phyloP scores from a whole-genome alignment of 2,888 invertebrate genomes.

The Oasisia sp. region DNA sequence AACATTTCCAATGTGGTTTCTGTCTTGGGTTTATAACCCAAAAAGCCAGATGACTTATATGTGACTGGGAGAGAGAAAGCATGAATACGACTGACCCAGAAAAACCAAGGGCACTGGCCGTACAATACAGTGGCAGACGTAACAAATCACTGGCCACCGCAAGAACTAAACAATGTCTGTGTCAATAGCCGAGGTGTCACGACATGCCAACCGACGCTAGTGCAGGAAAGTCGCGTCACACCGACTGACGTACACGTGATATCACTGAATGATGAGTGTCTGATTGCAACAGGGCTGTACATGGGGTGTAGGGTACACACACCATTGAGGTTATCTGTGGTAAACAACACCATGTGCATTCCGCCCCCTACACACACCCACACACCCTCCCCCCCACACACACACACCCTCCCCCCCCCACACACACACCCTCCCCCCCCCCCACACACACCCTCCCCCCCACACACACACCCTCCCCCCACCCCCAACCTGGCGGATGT shows the following conservation, averaged over 20 bases:
- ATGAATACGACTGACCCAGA: neutral
- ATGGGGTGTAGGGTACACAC: neutral
- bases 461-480: no score
- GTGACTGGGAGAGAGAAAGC: neutral
- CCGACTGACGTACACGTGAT: neutral
- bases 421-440: neutral
- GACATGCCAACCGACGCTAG: neutral
- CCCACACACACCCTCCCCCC: no score
- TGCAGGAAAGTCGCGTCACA: neutral
- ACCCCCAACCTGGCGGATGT: no score
- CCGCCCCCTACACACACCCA: neutral
- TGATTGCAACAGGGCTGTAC: neutral
- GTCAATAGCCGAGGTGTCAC: neutral
- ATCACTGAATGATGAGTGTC: neutral
- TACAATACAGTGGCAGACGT: neutral
- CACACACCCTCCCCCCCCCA: neutral
- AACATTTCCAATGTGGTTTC: no score
- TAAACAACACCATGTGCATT: neutral
- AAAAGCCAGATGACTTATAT: no score
- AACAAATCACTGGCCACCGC: neutral
- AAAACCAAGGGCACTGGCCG: neutral
- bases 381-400: no score
- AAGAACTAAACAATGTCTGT: neutral
- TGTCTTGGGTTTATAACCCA: no score
- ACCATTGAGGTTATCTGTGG: neutral